A percentile compares a stretch with the other conserved stretches of the same genome.
Evolutionary conservation across 1,140 invertebrate species (phyloP).

Genomic region (Panagrolaimus sp.): DNA sequence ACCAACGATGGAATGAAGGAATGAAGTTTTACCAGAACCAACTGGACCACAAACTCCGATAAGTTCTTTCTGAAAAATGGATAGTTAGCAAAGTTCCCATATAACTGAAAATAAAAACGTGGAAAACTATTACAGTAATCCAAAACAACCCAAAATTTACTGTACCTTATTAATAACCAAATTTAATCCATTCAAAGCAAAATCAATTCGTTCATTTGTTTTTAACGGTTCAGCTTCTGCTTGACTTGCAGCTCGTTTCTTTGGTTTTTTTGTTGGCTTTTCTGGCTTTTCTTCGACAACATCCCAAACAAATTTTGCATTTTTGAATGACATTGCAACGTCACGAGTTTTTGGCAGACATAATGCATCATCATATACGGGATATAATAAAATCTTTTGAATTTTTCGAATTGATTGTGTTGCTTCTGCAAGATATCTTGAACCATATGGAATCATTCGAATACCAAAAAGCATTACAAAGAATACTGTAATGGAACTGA

Average conservation of each 20-base stretch:
- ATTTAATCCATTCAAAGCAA: constrained; percentile 36
- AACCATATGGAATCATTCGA: constrained; percentile 60
- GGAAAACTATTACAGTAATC: no score
- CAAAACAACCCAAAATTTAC: no score
- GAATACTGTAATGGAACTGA: constrained; percentile 61
- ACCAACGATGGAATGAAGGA: constrained; percentile 67
- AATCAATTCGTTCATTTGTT: constrained; percentile 13
- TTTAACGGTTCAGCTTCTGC: constrained; percentile 4
- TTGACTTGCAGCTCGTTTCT: neutral
- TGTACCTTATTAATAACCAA: constrained; percentile 24
- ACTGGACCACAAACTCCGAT: constrained; percentile 69
- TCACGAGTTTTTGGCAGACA: constrained; percentile 41
- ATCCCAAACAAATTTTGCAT: constrained; percentile 65
- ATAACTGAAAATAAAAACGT: no score
- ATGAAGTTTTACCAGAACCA: constrained; percentile 69
- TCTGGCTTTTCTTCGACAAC: neutral
- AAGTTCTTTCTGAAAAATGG: constrained; percentile 62
- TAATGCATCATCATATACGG: constrained; percentile 27
- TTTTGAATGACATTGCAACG: constrained; percentile 63
- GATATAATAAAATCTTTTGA: constrained; percentile 58
- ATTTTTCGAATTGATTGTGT: constrained; percentile 60
- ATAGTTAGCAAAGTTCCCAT: no score
- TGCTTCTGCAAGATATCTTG: constrained; percentile 60
- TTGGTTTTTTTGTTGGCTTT: constrained; percentile 8
- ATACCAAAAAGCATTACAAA: constrained; percentile 61